Evolutionary conservation across 1,140 invertebrate species (phyloP).

Genomic region (Homalodisca vitripennis): DNA sequence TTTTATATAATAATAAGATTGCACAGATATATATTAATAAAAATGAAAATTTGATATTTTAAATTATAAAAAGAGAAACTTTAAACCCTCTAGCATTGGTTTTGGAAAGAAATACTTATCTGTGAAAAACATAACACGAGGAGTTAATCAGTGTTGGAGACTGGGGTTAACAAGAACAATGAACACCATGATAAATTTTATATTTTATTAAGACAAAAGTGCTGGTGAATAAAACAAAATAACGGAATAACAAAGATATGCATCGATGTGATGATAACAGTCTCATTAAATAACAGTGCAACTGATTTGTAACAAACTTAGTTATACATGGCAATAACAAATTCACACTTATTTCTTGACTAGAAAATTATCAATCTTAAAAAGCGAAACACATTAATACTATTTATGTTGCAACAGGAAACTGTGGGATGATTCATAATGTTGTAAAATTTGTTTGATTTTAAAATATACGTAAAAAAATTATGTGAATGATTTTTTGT

Average conservation of each 20-base stretch:
- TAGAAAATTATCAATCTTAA: slow-evolving; percentile 15
- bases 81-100: too few species aligned
- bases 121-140: too few species aligned
- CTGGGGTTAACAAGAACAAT: too few species aligned
- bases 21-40: too few species aligned
- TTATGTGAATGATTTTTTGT: too few species aligned
- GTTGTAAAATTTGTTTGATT: too few species aligned
- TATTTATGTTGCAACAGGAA: background rate
- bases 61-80: too few species aligned
- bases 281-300: slow-evolving; percentile 8
- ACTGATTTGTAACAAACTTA: background rate
- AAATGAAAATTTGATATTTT: too few species aligned
- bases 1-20: too few species aligned
- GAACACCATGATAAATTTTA: background rate
- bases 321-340: slow-evolving; percentile 1
- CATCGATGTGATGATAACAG: slow-evolving; percentile 14
- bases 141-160: too few species aligned
- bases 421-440: background rate
- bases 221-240: slow-evolving; percentile 6
- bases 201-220: slow-evolving; percentile 10
- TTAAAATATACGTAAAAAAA: too few species aligned
- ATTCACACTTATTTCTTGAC: background rate
- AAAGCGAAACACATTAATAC: slow-evolving; percentile 1
- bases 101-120: too few species aligned
- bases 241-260: slow-evolving; percentile 6